A percentile compares a stretch with the other conserved stretches of the same genome.
phyloP scores from a whole-genome alignment of 2,797 vertebrate genomes.

The Parauchenoglanis ngamensis region DNA sequence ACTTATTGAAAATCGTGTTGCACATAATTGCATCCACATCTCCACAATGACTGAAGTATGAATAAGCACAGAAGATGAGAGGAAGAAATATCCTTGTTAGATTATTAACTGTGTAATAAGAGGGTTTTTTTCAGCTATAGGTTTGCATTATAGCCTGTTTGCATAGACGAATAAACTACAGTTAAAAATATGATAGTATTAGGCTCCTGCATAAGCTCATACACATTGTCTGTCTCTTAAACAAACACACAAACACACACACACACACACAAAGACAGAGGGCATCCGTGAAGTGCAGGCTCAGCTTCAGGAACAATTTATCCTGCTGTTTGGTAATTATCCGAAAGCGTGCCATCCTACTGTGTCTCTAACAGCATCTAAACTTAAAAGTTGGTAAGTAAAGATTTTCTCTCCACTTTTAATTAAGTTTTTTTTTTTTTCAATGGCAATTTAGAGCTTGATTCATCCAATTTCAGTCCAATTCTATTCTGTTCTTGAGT shows the following conservation, averaged over 20 bases:
- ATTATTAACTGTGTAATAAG: neutral
- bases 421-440: slow-evolving; percentile 25
- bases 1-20: neutral
- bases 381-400: slow-evolving; percentile 33
- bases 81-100: neutral
- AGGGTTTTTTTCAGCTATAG: neutral
- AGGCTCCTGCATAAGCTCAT: neutral
- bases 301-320: slow-evolving; percentile 33
- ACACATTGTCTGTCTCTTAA: neutral
- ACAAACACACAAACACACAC: neutral
- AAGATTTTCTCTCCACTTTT: slow-evolving; percentile 7
- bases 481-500: neutral
- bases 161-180: neutral
- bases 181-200: neutral
- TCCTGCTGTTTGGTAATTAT: slow-evolving; percentile 45
- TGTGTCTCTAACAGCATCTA: slow-evolving; percentile 32
- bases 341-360: slow-evolving; percentile 36
- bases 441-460: slow-evolving; percentile 25
- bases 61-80: neutral
- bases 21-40: neutral
- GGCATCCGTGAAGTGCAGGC: slow-evolving; percentile 13
- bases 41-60: neutral
- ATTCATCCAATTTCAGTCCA: neutral
- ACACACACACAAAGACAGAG: neutral
- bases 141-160: neutral